Percentiles rank a stretch among this genome's conserved stretches.
Conservation (phyloP, 2,888 invertebrate species). For the Tuta absoluta region DNA sequence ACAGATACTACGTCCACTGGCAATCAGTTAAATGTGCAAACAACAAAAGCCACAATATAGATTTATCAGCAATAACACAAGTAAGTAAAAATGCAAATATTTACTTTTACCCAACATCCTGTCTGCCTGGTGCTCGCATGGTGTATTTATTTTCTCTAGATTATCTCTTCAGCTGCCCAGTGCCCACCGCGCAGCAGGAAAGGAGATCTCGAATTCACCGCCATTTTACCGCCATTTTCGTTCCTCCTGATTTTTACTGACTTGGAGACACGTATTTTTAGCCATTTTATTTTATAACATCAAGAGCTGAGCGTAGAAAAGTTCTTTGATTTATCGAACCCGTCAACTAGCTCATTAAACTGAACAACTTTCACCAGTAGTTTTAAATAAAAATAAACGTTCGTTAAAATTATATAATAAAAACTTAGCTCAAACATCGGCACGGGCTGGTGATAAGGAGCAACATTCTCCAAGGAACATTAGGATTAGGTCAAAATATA, state of each 20-base stretch:
- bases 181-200: too few relatives aligned
- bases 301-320: not conserved
- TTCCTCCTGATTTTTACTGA: not conserved
- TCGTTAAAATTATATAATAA: too few relatives aligned
- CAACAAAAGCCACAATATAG: slow-evolving; percentile 36
- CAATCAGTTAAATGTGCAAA: slow-evolving; percentile 61
- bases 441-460: too few relatives aligned
- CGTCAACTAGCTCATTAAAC: too few relatives aligned
- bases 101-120: not conserved
- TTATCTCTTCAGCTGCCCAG: too few relatives aligned
- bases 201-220: not conserved
- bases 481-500: too few relatives aligned
- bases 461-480: too few relatives aligned
- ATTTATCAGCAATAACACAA: slow-evolving; percentile 65
- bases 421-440: too few relatives aligned
- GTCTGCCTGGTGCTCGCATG: too few relatives aligned
- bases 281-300: not conserved
- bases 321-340: not conserved
- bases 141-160: too few relatives aligned
- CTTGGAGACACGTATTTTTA: not conserved
- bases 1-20: slow-evolving; percentile 70
- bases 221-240: not conserved
- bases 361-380: too few relatives aligned
- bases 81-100: slow-evolving; percentile 49
- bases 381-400: too few relatives aligned